Conservation (phyloP, 2,888 invertebrate species). For the Cynaeus angustus region DNA sequence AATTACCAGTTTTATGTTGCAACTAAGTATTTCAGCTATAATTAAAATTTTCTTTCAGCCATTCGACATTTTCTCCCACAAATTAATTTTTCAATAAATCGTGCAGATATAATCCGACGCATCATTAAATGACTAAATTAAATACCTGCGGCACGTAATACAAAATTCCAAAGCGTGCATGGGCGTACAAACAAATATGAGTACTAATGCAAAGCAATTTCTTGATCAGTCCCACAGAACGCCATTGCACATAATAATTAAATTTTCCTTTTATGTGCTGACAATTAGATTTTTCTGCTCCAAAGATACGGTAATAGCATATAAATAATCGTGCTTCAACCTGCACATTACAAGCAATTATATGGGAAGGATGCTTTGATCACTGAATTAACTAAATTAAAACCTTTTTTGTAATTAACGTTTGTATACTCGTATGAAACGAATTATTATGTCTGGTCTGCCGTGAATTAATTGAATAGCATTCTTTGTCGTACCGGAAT, state of each 20-base stretch:
- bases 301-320: conserved; percentile 52
- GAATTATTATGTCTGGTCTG: conserved; percentile 30
- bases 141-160: conserved; percentile 23
- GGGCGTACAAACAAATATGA: conserved; percentile 23
- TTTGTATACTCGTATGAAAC: conserved; percentile 50
- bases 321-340: conserved; percentile 55
- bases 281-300: conserved; percentile 55
- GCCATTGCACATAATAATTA: conserved; percentile 24
- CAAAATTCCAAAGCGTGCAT: conserved; percentile 17
- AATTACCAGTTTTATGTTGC: too few species aligned
- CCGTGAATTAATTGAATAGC: conserved; percentile 30
- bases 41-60: too few species aligned
- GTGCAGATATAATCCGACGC: conserved; percentile 1
- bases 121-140: conserved; percentile 22
- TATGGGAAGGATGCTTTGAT: conserved; percentile 53
- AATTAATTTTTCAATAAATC: conserved; percentile 5
- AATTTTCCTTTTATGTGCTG: conserved; percentile 43
- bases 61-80: too few species aligned
- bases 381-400: conserved; percentile 58
- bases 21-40: too few species aligned
- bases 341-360: conserved; percentile 57
- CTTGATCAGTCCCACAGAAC: neutral
- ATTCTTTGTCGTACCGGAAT: conserved; percentile 18
- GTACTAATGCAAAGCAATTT: conserved; percentile 23
- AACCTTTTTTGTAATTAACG: conserved; percentile 57